A percentile compares a stretch with the other conserved stretches of the same genome.
Conservation (phyloP, 2,113 vertebrate genomes). For the Eretmochelys imbricata region DNA sequence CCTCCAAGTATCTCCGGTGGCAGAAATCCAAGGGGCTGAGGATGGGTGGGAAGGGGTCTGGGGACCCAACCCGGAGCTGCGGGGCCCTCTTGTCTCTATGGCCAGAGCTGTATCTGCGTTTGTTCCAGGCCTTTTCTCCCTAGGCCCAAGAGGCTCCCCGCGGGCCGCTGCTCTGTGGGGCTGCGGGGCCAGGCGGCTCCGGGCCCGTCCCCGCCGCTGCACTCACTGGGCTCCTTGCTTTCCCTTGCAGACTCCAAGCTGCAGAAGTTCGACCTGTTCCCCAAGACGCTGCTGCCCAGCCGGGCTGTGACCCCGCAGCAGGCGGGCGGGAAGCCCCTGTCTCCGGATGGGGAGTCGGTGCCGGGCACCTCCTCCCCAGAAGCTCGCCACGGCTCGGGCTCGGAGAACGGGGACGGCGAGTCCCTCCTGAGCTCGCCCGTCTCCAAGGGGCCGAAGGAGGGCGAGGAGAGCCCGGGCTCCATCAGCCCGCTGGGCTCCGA, state of each 20-base stretch:
- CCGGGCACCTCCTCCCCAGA: constrained; percentile 95
- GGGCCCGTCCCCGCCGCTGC: neutral
- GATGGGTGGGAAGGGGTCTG: no score
- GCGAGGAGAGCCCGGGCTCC: constrained; percentile 88
- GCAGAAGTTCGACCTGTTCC: constrained; percentile 96
- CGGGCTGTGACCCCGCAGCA: constrained; percentile 86
- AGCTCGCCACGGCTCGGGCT: constrained; percentile 90
- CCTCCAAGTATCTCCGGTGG: no score
- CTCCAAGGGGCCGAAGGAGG: constrained; percentile 82
- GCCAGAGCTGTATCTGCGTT: neutral
- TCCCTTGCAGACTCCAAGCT: constrained; percentile 86
- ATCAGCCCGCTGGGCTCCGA: constrained; percentile 94
- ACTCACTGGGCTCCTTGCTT: neutral
- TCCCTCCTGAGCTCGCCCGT: constrained; percentile 90
- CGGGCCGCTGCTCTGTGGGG: neutral
- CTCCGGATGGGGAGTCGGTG: constrained; percentile 89
- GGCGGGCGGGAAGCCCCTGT: constrained; percentile 82
- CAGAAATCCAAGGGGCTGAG: neutral
- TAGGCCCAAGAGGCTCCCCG: no score
- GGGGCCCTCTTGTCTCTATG: neutral
- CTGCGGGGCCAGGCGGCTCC: rapidly evolving
- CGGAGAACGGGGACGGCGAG: constrained; percentile 94
- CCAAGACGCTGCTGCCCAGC: constrained; percentile 87
- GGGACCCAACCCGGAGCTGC: neutral
- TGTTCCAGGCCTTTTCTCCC: no score